Percentiles rank a stretch among this genome's conserved stretches.
phyloP scores from a whole-genome alignment of 2,888 invertebrate genomes.

The Polietes domitor region DNA sequence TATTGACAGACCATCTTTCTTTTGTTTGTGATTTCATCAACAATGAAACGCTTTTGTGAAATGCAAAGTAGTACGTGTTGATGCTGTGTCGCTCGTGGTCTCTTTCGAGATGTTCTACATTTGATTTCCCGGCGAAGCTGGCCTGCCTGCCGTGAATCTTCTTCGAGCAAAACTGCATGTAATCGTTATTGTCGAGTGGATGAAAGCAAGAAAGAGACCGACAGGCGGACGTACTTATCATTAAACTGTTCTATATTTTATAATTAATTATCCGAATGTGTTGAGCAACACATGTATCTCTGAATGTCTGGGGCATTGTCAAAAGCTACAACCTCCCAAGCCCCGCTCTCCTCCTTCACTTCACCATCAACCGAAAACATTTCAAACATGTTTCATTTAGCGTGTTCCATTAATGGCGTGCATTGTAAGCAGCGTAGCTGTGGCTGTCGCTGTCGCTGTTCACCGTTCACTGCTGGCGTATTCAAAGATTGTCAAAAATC shows the following conservation, averaged over 20 bases:
- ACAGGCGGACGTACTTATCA: slow-evolving; percentile 17
- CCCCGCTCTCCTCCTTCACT: not conserved
- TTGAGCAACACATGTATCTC: slow-evolving; percentile 28
- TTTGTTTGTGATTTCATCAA: slow-evolving; percentile 44
- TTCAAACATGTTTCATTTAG: slow-evolving; percentile 47
- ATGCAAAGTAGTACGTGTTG: slow-evolving; percentile 53
- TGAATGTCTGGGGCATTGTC: slow-evolving; percentile 12
- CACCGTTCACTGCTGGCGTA: not conserved
- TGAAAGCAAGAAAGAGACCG: slow-evolving; percentile 9
- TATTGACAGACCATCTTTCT: slow-evolving; percentile 63
- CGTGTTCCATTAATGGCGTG: slow-evolving; percentile 48
- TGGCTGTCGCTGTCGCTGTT: not conserved
- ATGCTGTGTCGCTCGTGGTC: slow-evolving; percentile 39
- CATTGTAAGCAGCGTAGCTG: slow-evolving; percentile 30
- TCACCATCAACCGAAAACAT: slow-evolving; percentile 22
- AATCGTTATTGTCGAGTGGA: not conserved
- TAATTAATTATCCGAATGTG: slow-evolving; percentile 58
- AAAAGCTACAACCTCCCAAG: slow-evolving; percentile 13
- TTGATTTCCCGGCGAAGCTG: slow-evolving; percentile 35
- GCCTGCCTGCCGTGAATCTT: slow-evolving; percentile 20
- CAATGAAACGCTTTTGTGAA: slow-evolving; percentile 7
- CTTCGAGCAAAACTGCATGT: slow-evolving; percentile 15
- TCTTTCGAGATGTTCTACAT: slow-evolving; percentile 45
- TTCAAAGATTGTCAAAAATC: slow-evolving; percentile 54
- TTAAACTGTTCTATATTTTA: slow-evolving; percentile 47